Evolutionary conservation across 2,888 invertebrate species (phyloP), one percentile per base, ranked within the genome.

Genomic region (Pharmacophagus antenor): DNA sequence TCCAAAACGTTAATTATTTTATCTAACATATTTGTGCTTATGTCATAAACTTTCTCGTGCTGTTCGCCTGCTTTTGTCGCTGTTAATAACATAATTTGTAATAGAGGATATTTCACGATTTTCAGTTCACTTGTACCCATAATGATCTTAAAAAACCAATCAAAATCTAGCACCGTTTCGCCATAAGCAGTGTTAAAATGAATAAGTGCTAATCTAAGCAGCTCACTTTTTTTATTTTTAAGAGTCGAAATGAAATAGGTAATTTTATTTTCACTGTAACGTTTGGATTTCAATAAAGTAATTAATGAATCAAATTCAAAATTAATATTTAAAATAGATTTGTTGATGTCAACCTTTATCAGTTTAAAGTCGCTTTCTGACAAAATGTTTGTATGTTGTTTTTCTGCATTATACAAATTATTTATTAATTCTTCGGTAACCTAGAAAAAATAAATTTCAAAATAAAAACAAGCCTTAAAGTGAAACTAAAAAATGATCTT

Each of bases 81-180:
- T 27, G 77, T 79, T 44, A 66, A 66, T 10, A 85, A 62, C 18
- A 72, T 62, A 18, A 86, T 64, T 63, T 83, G 81, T 5, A 85
- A 31, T n/a, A 85, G 56, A 20, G 85, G 76, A 67, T 80, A 82
- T 64, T 68, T 75, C 31, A 79, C 62, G 21, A 74, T 74, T 68
- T 81, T 82, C 22, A 83, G 63, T 64, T 80, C 77, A 68, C 84
- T 84, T 31, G 80, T 81, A 12, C 86, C 86, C 31, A 80, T 62
- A 37, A 84, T 69, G 48, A 75, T 64, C 69, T 84, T 85, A 2
- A 84, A 59, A 42, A 70, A 52, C 85, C 85, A 86, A 64, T 83
- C 74, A 69, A 79, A 80, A 60, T 74, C 67, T 21, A 65, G 63
- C 8, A 84, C 37, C 23, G 69, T 74, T 65, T 84, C 77, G 61